Evolutionary conservation across 2,113 vertebrate genomes (phyloP), one percentile per base, ranked within the genome.

Genomic region (Ceyx cyanopectus): DNA sequence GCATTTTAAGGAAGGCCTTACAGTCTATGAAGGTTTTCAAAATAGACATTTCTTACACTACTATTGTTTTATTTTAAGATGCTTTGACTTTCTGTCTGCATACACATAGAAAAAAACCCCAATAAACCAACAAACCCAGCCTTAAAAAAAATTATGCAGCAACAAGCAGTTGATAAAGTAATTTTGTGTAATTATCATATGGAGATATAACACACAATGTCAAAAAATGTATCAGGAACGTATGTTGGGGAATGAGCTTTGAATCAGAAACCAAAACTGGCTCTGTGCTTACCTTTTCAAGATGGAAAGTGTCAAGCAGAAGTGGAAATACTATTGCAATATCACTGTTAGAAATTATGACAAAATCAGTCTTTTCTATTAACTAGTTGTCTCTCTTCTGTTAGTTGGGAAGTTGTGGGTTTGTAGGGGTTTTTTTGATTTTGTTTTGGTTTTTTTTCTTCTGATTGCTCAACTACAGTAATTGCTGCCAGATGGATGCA

Each of bases 401-500:
- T n/a, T 73, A 29, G 53, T 72, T 69, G 68, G 63, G 93, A 81
- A 85, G 81, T 58, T 83, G 85, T 65, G 78, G 66, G 17, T 50
- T 50, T 46, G 27, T 43, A 79, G 19, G 20, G 21, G 9, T 48
- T 22, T 48, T 48, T 48, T 48, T 48, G 46, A 9, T 37, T 82
- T 50, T 14, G 45, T 45, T 82, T 45, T 14, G 19, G 4, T 20
- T 48, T 48, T 21, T 51, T 51, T 51, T 51, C 7, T 82, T 50
- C 48, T 14, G 37, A 62, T 92, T 76, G 66, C 69, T 94, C 68
- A 72, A 20, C 66, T 91, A 67, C 68, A 62, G 53, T 94, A 92
- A 95, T 93, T 69, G 72, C 34, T 95, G 73, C 45, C 93, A 97
- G 58, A 95, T 87, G 53, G 81, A 74, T 48, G 60, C 29, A 93